phyloP scores from a whole-genome alignment of 53 echinoderm and acorn worm genomes.

The Arbacia lixula region DNA sequence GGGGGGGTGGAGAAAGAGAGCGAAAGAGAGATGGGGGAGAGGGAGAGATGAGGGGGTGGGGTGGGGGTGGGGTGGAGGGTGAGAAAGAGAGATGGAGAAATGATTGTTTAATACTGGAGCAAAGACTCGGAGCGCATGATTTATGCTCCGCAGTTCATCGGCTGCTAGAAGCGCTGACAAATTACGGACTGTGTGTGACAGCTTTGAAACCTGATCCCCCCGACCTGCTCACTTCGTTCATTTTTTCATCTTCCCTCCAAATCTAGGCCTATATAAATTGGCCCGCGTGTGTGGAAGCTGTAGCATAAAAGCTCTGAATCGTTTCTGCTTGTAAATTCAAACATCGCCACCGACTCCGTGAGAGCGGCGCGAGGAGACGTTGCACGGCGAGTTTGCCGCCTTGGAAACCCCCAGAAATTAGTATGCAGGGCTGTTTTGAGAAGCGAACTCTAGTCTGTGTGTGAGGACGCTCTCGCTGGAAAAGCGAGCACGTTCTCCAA shows the following conservation, averaged over 20 bases:
- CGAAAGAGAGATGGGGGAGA: conserved; percentile 11
- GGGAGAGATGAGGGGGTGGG: conserved; percentile 26
- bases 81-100: not conserved
- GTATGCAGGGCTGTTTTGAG: conserved; percentile 58
- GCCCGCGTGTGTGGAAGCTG: no score
- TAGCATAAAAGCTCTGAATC: not conserved
- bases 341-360: no score
- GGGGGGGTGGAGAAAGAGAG: conserved; percentile 21
- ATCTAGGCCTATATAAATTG: conserved; percentile 34
- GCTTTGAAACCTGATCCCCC: conserved; percentile 50
- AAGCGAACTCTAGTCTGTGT: conserved; percentile 43
- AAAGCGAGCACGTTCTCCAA: conserved; percentile 55
- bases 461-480: conserved; percentile 39
- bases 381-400: no score
- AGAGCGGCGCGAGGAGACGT: no score
- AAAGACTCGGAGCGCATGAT: conserved; percentile 52
- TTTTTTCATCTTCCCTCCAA: conserved; percentile 37
- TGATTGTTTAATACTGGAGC: conserved; percentile 55
- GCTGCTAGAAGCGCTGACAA: conserved; percentile 59
- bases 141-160: conserved; percentile 56
- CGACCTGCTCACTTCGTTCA: conserved; percentile 55
- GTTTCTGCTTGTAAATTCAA: no score
- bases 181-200: conserved; percentile 63
- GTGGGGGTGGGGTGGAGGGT: conserved; percentile 30
- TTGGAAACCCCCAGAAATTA: conserved; percentile 51